A percentile compares a stretch with the other conserved stretches of the same genome.
phyloP scores from a whole-genome alignment of 2,888 invertebrate genomes.

The Ornithoptera priamus region DNA sequence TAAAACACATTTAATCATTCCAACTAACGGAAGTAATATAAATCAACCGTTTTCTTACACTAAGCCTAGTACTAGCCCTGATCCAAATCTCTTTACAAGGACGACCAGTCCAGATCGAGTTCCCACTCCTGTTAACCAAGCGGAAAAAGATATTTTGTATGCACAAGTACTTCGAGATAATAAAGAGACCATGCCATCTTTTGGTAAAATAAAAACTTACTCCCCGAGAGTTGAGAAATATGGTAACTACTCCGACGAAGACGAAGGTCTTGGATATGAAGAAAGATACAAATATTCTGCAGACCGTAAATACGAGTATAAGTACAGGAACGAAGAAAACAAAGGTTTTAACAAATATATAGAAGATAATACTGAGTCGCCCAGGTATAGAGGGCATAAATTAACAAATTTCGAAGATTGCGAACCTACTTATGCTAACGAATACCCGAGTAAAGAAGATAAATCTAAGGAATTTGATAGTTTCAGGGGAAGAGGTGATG shows the following conservation, averaged over 20 bases:
- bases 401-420: slow-evolving; percentile 74
- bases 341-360: slow-evolving; percentile 66
- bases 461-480: slow-evolving; percentile 61
- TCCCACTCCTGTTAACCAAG: slow-evolving; percentile 69
- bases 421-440: slow-evolving; percentile 74
- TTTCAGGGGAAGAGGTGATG: slow-evolving; percentile 82
- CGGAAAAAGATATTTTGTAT: slow-evolving; percentile 84
- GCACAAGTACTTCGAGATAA: slow-evolving; percentile 84
- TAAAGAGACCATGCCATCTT: slow-evolving; percentile 50
- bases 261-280: slow-evolving; percentile 89
- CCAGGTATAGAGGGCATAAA: slow-evolving; percentile 81
- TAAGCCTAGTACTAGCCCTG: slow-evolving; percentile 78
- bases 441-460: slow-evolving; percentile 55
- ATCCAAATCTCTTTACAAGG: slow-evolving; percentile 67
- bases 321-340: slow-evolving; percentile 73
- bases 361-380: slow-evolving; percentile 76
- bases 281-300: slow-evolving; percentile 70
- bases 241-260: slow-evolving; percentile 85
- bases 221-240: slow-evolving; percentile 71
- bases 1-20: slow-evolving; percentile 81
- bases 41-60: slow-evolving; percentile 92
- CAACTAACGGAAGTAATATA: slow-evolving; percentile 83
- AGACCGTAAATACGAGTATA: slow-evolving; percentile 63
- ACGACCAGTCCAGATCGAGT: slow-evolving; percentile 72
- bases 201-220: slow-evolving; percentile 68